A percentile compares a stretch with the other conserved stretches of the same genome.
Evolutionary conservation across 1,140 invertebrate genomes (phyloP).

Genomic region (Notospermus geniculatus): DNA sequence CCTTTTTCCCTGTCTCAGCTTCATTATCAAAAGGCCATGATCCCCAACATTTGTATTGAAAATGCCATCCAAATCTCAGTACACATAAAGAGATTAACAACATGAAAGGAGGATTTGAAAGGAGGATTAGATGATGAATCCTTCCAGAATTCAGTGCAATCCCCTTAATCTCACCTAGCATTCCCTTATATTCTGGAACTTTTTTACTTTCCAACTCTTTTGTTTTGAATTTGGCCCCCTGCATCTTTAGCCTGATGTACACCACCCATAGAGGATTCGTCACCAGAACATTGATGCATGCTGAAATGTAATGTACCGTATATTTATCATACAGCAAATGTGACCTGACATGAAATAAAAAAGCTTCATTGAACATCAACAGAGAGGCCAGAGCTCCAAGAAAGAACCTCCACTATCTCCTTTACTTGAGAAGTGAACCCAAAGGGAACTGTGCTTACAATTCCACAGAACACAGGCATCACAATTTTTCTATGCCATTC

Average conservation of each 20-base stretch:
- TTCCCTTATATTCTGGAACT: conserved; percentile 55
- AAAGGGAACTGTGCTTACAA: too few species aligned
- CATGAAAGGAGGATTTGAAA: too few species aligned
- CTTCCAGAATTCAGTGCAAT: neutral
- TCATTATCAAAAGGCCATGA: too few species aligned
- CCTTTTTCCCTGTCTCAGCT: neutral
- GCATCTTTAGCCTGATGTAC: conserved; percentile 81
- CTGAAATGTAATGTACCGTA: conserved; percentile 44
- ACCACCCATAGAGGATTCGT: conserved; percentile 90
- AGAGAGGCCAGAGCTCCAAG: neutral
- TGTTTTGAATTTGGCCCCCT: conserved; percentile 56
- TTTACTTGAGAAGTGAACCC: too few species aligned
- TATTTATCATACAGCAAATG: too few species aligned
- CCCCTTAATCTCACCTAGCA: conserved; percentile 56
- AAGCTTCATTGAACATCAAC: neutral
- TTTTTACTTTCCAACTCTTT: conserved; percentile 29
- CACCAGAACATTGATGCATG: conserved; percentile 75
- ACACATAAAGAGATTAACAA: too few species aligned
- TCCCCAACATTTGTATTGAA: too few species aligned
- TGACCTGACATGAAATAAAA: neutral
- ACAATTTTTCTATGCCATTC: too few species aligned
- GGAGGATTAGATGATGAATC: too few species aligned
- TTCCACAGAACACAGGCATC: too few species aligned
- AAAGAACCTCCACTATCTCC: neutral
- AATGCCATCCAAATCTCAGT: too few species aligned